Evolutionary conservation across 2,888 invertebrate genomes (phyloP), one percentile per base, ranked within the genome.

Genomic region (Acronicta leporina): DNA sequence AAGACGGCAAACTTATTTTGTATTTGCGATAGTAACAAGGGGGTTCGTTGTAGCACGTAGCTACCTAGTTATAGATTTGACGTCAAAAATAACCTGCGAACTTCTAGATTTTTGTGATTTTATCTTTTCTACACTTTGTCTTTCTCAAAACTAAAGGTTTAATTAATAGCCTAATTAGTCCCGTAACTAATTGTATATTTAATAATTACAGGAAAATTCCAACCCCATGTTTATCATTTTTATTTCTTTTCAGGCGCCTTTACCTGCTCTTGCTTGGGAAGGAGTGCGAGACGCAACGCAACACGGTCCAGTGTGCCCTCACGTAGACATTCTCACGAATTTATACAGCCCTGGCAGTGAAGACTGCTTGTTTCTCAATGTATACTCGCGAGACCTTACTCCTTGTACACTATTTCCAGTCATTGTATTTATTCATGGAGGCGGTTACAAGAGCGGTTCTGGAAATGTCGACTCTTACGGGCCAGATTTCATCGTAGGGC

Each of bases 301-400:
- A 10, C 66, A 66, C 15, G 66, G 66, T 3, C 8, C 66, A 15
- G 11, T 54, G 14, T 66, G 66, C 14, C 66, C 66, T 9, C 66
- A 66, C 10, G 0, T 49, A 0, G 41, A 66, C 13, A 1, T 50
- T n/a, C 0, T 59, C 0, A 35, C 59, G n/a, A 50, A 66, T 43
- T 0, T 0, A n/a, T 5, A 1, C 0, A 27, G 50, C 2, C 43
- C 20, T 0, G 66, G 66, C 8, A 20, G 43, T 35, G 66, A 66
- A 41, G 66, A 66, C 40, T 66, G 66, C 47, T 50, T 66, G 7
- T 60, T 54, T 27, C 2, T 66, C 35, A 66, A 66, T 15, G 14
- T 51, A 15, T 66, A 66, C 35, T 20, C 67, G 10, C 53, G 41
- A 30, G 44, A 43, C 7, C 10, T 66, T 16, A 47, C 8, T 0